phyloP scores from a whole-genome alignment of 2,888 invertebrate genomes.

The Eustalomyia histrio region DNA sequence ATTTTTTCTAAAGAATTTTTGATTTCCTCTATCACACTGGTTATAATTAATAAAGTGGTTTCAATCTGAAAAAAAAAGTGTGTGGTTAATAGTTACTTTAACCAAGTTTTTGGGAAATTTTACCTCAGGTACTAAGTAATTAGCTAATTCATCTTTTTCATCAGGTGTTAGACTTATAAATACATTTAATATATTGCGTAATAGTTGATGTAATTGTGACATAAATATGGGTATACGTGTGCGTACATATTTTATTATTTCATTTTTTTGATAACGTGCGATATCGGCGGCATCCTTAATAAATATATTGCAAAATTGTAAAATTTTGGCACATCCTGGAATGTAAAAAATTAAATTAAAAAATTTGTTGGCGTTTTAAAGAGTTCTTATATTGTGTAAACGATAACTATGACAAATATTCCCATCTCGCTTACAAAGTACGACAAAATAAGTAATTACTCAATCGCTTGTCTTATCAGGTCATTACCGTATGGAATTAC shows the following conservation, averaged over 20 bases:
- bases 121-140: constrained; percentile 85
- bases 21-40: constrained; percentile 82
- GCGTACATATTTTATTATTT: constrained; percentile 84
- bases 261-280: constrained; percentile 83
- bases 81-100: no score
- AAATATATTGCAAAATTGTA: constrained; percentile 84
- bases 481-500: no score
- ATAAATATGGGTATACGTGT: constrained; percentile 84
- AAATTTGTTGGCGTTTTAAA: neutral
- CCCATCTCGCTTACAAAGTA: neutral
- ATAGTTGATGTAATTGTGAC: constrained; percentile 82
- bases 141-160: constrained; percentile 83
- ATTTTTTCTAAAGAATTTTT: constrained; percentile 83
- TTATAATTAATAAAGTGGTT: constrained; percentile 82
- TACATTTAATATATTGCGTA: constrained; percentile 82
- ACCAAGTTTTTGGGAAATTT: no score
- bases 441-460: no score
- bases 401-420: neutral
- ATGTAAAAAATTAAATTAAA: constrained; percentile 20
- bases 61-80: constrained; percentile 82
- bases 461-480: no score
- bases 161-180: constrained; percentile 82
- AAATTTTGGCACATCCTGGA: constrained; percentile 80
- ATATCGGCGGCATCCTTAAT: constrained; percentile 83
- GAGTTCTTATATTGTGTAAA: no score